These are phyloP conservation scores for Serrognathus titanus DNA, from an alignment of 2,888 invertebrate species.

Conservation along the genomic window DNA sequence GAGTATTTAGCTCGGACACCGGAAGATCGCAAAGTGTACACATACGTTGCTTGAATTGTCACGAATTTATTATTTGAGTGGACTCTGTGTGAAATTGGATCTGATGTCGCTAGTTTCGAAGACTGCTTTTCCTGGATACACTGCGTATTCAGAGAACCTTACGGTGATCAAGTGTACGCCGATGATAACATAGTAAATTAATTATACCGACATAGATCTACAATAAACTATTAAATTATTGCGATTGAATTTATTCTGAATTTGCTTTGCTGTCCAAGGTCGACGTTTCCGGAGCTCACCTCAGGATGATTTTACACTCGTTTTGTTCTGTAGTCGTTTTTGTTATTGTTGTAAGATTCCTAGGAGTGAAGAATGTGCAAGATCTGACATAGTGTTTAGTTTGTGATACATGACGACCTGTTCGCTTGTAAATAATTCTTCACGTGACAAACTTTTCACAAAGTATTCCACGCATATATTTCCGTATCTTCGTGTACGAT, in stretches of 20 bases:
- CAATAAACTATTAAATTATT: conserved; percentile 13
- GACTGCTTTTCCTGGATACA: not conserved
- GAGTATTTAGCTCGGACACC: conserved; percentile 97
- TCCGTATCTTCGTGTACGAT: too few relatives aligned
- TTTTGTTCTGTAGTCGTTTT: not conserved
- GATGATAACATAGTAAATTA: conserved; percentile 3
- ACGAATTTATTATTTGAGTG: conserved; percentile 9
- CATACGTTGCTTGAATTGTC: conserved; percentile 80
- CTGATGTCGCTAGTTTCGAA: conserved; percentile 15
- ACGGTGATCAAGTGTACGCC: conserved; percentile 1
- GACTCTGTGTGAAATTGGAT: conserved; percentile 15
- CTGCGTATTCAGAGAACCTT: not conserved
- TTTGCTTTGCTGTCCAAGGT: not conserved
- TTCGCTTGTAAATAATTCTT: not conserved
- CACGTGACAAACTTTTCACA: too few relatives aligned
- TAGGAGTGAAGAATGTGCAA: not conserved
- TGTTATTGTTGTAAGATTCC: not conserved
- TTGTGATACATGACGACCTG: conserved; percentile 2
- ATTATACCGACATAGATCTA: conserved; percentile 2
- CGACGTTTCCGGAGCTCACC: too few relatives aligned
- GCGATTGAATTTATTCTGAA: conserved; percentile 14
- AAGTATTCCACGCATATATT: too few relatives aligned
- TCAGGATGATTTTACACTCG: too few relatives aligned
- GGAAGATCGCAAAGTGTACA: conserved; percentile 95
- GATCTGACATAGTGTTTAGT: conserved; percentile 1